Evolutionary conservation across 1,140 invertebrate genomes (phyloP), one percentile per base, ranked within the genome.

Genomic region (Dryas iulia): DNA sequence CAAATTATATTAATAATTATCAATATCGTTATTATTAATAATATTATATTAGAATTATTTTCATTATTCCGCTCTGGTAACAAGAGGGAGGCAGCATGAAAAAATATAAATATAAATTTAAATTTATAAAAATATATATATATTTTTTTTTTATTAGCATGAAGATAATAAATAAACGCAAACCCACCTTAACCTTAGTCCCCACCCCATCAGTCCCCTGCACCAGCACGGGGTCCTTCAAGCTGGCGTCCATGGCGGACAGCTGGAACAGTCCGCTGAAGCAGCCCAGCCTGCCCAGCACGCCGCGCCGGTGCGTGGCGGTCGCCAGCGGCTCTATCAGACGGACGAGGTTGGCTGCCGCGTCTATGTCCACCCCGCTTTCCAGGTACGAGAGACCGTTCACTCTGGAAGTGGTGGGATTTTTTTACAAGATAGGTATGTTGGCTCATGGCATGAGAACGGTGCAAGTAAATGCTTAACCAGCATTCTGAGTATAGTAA

Each of bases 141-240:
- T n/a, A n/a, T n/a, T n/a, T n/a, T n/a, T n/a, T n/a, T n/a, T n/a
- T n/a, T n/a, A n/a, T n/a, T n/a, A n/a, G n/a, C n/a, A n/a, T n/a
- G n/a, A n/a, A 31, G 30, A 31, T 6, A 31, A 31, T 31, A 31
- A 31, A 31, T 31, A 6, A 31, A n/a, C n/a, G n/a, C n/a, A 28
- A 35, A 21, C 64, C 63, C 90, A 96, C 97, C 94, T 96, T 98
- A 52, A 97, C 92, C 93, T 99, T 99, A 10, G 98, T 98, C 1
- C 98, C 98, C 62, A 99, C 97, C 10, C 98, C 98, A 87, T 98
- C 98, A 5, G 97, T 98, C 2, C 97, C 98, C 71, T 98, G 97
- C 2, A 99, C 97, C 3, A 99, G 92, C 3, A 98, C 92, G 0
- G 98, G 97, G 86, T 98, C 96, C 61, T 94, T 94, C 72, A 95